Conservation (phyloP, 2,888 invertebrate species). For the Hydriomena furcata region DNA sequence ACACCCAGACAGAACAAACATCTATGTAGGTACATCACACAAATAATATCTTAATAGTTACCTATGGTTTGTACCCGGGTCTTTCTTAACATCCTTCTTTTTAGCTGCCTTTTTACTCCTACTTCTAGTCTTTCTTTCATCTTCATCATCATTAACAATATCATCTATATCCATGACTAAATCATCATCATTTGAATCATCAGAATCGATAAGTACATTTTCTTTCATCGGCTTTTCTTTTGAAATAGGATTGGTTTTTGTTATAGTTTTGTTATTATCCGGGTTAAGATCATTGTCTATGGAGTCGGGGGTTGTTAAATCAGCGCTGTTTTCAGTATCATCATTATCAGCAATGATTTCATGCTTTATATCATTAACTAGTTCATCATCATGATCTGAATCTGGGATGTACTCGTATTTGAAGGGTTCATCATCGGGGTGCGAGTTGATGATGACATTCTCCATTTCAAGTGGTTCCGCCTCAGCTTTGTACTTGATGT, state of each 20-base stretch:
- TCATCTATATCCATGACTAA: constrained; percentile 8
- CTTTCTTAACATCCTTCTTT: constrained; percentile 21
- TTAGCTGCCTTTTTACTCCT: not conserved
- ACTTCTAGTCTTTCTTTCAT: not conserved
- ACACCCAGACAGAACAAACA: too few species aligned
- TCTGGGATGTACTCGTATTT: constrained; percentile 17
- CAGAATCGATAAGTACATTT: not conserved
- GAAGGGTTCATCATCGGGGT: constrained; percentile 6
- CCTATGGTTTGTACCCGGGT: constrained; percentile 9
- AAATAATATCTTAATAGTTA: too few species aligned
- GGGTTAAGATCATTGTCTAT: not conserved
- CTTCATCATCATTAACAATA: not conserved
- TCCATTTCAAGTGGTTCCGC: constrained; percentile 27
- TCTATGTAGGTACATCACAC: too few species aligned
- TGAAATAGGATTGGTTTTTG: not conserved
- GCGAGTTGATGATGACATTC: constrained; percentile 19
- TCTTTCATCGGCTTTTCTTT: not conserved
- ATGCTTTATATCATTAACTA: not conserved
- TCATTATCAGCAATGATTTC: not conserved
- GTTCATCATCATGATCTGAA: constrained; percentile 4
- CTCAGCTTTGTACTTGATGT: constrained; percentile 26
- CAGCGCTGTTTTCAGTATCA: not conserved
- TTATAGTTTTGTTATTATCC: not conserved
- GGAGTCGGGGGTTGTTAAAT: not conserved
- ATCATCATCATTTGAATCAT: not conserved